phyloP scores from a whole-genome alignment of 2,888 invertebrate genomes.

The Hemaris fuciformis region DNA sequence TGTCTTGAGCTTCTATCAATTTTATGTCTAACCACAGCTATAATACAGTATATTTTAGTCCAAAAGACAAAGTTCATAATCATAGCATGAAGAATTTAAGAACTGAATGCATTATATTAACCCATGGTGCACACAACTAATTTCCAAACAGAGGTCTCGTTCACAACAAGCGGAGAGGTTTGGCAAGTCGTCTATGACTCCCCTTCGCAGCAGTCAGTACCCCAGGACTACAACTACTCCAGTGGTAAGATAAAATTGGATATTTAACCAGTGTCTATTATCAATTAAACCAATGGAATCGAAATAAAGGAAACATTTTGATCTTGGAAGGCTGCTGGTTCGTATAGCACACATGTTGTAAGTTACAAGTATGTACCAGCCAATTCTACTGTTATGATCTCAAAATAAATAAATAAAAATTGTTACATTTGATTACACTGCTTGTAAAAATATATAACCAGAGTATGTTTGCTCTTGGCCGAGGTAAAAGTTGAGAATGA shows the following conservation, averaged over 20 bases:
- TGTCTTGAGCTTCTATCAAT: neutral
- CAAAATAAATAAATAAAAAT: no score
- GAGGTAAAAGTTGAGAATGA: no score
- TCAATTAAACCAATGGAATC: no score
- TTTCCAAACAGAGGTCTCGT: constrained; percentile 52
- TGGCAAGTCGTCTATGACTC: constrained; percentile 54
- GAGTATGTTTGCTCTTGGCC: neutral
- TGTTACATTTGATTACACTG: no score
- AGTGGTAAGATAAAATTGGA: constrained; percentile 43
- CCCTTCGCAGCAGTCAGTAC: constrained; percentile 52
- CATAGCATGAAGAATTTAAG: neutral
- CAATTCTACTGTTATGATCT: no score
- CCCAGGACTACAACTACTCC: constrained; percentile 57
- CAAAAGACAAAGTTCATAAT: neutral
- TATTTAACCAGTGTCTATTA: no score
- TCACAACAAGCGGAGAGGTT: constrained; percentile 64
- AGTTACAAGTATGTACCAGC: no score
- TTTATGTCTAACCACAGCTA: neutral
- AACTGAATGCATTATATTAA: neutral
- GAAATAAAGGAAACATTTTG: no score
- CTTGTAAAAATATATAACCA: no score
- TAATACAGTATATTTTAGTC: neutral
- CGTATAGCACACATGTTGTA: no score
- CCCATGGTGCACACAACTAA: neutral
- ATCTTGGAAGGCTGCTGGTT: no score